These are phyloP conservation scores for Myioborus melanocephalus DNA, from an alignment of 2,797 vertebrate genomes.

Conservation along the genomic window DNA sequence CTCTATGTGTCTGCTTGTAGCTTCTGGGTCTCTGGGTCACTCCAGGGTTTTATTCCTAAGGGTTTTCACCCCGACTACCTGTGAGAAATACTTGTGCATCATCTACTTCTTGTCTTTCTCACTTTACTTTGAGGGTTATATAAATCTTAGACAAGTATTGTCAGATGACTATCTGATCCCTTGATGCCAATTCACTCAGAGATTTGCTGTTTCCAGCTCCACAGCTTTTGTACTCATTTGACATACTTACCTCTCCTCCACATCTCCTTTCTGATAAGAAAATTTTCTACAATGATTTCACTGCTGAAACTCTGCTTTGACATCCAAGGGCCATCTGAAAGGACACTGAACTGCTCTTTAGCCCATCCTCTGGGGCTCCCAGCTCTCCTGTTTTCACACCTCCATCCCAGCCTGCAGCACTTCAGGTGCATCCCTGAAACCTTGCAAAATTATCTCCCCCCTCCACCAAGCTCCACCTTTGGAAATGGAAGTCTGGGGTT, in stretches of 20 bases:
- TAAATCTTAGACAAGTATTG: not conserved
- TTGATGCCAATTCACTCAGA: not conserved
- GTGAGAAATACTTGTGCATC: not conserved
- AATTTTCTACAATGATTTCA: not conserved
- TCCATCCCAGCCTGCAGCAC: rapidly evolving
- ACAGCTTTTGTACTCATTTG: not conserved
- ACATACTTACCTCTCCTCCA: not conserved
- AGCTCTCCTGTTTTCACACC: not conserved
- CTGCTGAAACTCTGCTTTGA: not conserved
- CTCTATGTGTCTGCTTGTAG: not conserved
- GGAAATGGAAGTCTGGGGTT: not conserved
- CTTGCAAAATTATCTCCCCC: not conserved
- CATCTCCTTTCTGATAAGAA: not conserved
- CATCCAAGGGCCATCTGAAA: not conserved
- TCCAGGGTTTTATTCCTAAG: not conserved
- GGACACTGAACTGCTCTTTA: not conserved
- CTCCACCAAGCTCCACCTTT: rapidly evolving
- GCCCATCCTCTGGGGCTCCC: not conserved
- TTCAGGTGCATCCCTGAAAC: not conserved
- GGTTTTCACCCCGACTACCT: not conserved
- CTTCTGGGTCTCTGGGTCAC: not conserved
- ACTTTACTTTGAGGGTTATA: not conserved
- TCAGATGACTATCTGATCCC: not conserved
- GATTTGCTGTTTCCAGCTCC: not conserved
- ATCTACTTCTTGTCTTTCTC: not conserved